Conservation (phyloP, 2,797 vertebrate species). For the Coreius guichenoti region DNA sequence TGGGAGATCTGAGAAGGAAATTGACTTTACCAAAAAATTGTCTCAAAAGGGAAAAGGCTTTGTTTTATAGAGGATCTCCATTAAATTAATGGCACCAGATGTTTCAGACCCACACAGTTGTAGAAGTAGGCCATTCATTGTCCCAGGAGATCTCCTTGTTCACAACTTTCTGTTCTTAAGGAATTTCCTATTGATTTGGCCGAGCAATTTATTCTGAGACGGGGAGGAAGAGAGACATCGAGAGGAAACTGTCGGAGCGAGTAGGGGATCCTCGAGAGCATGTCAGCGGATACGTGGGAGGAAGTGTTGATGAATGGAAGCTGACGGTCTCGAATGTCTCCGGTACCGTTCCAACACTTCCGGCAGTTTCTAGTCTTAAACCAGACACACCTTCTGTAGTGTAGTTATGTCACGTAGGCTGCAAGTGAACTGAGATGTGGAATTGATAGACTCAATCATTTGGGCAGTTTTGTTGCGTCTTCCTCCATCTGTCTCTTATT, state of each 20-base stretch:
- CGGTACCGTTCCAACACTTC: neutral
- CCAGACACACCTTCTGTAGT: neutral
- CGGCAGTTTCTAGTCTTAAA: slow-evolving; percentile 28
- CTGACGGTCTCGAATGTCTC: slow-evolving; percentile 42
- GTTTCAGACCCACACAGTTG: slow-evolving; percentile 48
- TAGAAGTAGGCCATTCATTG: slow-evolving; percentile 49
- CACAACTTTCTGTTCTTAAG: slow-evolving; percentile 57
- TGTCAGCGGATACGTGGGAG: slow-evolving; percentile 43
- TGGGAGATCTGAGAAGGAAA: slow-evolving; percentile 31
- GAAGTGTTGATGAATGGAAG: slow-evolving; percentile 54
- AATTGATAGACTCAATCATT: slow-evolving; percentile 30
- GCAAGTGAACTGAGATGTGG: slow-evolving; percentile 2
- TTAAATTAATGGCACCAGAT: slow-evolving; percentile 53
- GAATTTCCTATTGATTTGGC: slow-evolving; percentile 61
- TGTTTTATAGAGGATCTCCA: slow-evolving; percentile 44
- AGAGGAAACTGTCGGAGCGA: slow-evolving; percentile 42
- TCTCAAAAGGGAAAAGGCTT: slow-evolving; percentile 41
- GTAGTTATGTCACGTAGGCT: neutral
- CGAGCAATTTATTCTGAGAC: slow-evolving; percentile 40
- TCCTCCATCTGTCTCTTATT: slow-evolving; percentile 65
- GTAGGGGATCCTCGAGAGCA: slow-evolving; percentile 38
- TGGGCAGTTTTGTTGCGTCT: slow-evolving; percentile 9
- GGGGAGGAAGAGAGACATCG: slow-evolving; percentile 45
- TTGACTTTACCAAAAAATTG: slow-evolving; percentile 27
- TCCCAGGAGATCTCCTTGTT: slow-evolving; percentile 50